Evolutionary conservation across 2,797 vertebrate species (phyloP), one percentile per base, ranked within the genome.

Genomic region (Melanotaenia nigrans): DNA sequence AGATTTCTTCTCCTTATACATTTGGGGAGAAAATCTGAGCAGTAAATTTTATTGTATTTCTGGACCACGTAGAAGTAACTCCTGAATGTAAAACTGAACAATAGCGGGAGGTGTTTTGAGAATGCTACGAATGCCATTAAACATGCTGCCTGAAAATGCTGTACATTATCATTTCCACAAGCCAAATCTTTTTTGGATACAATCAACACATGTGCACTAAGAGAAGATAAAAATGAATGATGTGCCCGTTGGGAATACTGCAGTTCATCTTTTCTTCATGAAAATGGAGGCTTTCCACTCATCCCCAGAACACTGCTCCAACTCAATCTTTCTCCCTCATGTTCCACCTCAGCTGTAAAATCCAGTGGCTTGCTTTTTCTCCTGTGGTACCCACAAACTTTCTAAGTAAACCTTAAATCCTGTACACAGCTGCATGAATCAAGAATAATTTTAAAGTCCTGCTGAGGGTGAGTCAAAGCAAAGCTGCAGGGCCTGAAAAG

Each of bases 171-270:
- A 62, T 13, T 64, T 42, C 36, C 57, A 53, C 57, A 22, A 24
- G 38, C 49, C 35, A 77, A 71, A 66, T 47, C 2, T 25, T 51
- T 71, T 55, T 53, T 62, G 71, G 40, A 66, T 24, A 38, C 38
- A 45, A 58, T 63, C 45, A n/a, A 55, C 38, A 53, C 22, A 68
- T 24, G 33, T 42, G n/a, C 30, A 35, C 30, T 54, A 42, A 57
- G 3, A 47, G 22, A 49, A 70, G 63, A 74, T 60, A 61, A 61
- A 73, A 75, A 8, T 0, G 49, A 63, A 55, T 22, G 3, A 59
- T 53, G 20, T 35, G 22, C 45, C 28, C 8, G 12, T n/a, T 63
- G 51, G 22, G 9, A 77, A 42, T 57, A 30, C n/a, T 47, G 53
- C 13, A n/a, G 57, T 22, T 76, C 30, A 51, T 56, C 5, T 45